Base-by-base conservation (phyloP, 2,797 vertebrate genomes). In the Microctenopoma lineatum region DNA sequence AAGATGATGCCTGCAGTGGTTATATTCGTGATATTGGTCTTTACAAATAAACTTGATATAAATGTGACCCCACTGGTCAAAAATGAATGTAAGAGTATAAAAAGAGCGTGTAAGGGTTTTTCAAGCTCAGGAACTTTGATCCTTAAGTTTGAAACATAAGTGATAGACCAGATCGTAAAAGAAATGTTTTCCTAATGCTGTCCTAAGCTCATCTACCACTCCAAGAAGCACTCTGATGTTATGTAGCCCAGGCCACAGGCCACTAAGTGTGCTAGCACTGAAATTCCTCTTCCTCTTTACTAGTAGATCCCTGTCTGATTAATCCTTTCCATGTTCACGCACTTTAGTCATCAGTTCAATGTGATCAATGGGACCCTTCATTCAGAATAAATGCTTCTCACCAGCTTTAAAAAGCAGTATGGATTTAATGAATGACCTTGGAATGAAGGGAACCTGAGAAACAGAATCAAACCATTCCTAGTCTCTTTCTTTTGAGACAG, bases 351-450 rank as follows among this genome's bases (percentile, higher is more conserved):
- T 32, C 29, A 36, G 36, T 13, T 26, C 42, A 21, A 21, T 63
- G 21, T 55, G n/a, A 51, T 46, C 34, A 36, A 21, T 21, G 21
- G 21, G 21, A 21, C 21, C 21, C 66, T 60, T 72, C 44, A 64
- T 58, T 59, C 53, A 39, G 48, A 61, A 44, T 42, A 45, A 27
- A 34, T 14, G 50, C 36, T 59, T 53, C 69, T 50, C 74, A 48
- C 52, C 67, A 45, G 60, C 52, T 42, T 36, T 55, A 71, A 71
- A 45, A n/a, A n/a, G 46, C 42, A 53, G 38, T 54, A 66, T 16
- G 55, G 59, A 79, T 75, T 34, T 27, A 54, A 78, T 51, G 34
- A 68, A 58, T 77, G 76, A 86, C 86, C 80, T 86, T 82, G 67
- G 55, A 77, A 70, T 76, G 50, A 73, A 70, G 70, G 80, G 84